phyloP scores from a whole-genome alignment of 2,888 invertebrate genomes.

The Diarsia rubi region DNA sequence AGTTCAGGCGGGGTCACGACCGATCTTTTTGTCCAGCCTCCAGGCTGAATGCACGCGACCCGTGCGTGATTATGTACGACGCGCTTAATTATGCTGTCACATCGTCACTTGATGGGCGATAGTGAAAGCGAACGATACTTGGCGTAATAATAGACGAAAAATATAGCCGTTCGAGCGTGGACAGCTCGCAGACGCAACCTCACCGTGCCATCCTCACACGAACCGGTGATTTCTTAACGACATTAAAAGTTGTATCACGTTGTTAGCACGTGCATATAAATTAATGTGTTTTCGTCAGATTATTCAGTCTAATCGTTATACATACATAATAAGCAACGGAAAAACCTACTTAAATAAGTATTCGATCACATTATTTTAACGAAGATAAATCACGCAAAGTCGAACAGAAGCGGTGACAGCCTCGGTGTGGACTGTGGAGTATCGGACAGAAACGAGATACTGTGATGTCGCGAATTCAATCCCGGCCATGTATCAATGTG shows the following conservation, averaged over 20 bases:
- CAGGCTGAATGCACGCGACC: slow-evolving; percentile 80
- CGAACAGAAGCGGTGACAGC: slow-evolving; percentile 64
- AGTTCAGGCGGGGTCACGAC: slow-evolving; percentile 86
- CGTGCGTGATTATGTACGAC: slow-evolving; percentile 86
- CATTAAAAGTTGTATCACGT: slow-evolving; percentile 67
- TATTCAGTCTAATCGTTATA: slow-evolving; percentile 64
- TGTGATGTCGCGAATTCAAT: slow-evolving; percentile 56
- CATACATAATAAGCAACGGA: slow-evolving; percentile 66
- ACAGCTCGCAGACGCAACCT: slow-evolving; percentile 50
- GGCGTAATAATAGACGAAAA: slow-evolving; percentile 82
- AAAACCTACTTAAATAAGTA: slow-evolving; percentile 65
- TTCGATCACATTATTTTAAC: slow-evolving; percentile 63
- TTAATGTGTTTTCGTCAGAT: slow-evolving; percentile 68
- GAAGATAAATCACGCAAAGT: slow-evolving; percentile 71
- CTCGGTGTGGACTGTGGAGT: slow-evolving; percentile 67
- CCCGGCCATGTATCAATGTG: slow-evolving; percentile 54
- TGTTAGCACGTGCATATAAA: slow-evolving; percentile 70
- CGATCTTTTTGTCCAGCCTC: slow-evolving; percentile 85
- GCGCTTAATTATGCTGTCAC: slow-evolving; percentile 90
- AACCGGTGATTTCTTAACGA: slow-evolving; percentile 66
- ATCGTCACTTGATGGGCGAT: slow-evolving; percentile 87
- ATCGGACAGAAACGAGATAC: slow-evolving; percentile 60
- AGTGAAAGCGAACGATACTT: slow-evolving; percentile 87
- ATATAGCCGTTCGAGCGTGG: slow-evolving; percentile 46
- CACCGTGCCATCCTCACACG: slow-evolving; percentile 63